phyloP scores from a whole-genome alignment of 2,888 invertebrate genomes.

The Drosophila merina region DNA sequence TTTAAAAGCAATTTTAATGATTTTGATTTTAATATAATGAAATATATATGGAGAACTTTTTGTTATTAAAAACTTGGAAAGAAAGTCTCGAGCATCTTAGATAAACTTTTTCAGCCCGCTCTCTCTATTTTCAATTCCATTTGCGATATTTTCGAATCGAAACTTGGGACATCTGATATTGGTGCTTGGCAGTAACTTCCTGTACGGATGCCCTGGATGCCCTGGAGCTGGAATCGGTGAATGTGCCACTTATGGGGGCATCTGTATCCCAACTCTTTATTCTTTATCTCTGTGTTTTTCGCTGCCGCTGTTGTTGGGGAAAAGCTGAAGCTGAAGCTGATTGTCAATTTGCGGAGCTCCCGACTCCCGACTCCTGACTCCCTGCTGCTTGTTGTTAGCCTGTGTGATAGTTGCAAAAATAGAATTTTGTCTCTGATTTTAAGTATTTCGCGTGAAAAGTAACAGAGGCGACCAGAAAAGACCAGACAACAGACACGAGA shows the following conservation, averaged over 20 bases:
- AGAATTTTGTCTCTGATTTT: constrained; percentile 78
- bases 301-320: constrained; percentile 13
- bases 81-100: background rate
- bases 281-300: constrained; percentile 46
- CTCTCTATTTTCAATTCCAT: constrained; percentile 21
- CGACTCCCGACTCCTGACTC: constrained; percentile 18
- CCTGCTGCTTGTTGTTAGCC: constrained; percentile 59
- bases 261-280: constrained; percentile 40
- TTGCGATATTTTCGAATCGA: constrained; percentile 35
- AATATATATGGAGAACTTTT: constrained; percentile 1
- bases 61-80: constrained; percentile 3
- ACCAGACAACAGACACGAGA: constrained; percentile 22
- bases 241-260: constrained; percentile 52
- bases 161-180: constrained; percentile 37
- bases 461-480: constrained; percentile 53
- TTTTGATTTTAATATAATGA: background rate
- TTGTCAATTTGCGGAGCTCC: constrained; percentile 56
- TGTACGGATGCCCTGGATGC: constrained; percentile 1
- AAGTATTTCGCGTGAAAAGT: constrained; percentile 79
- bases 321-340: constrained; percentile 68
- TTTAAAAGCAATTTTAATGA: background rate
- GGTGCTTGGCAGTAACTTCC: constrained; percentile 25
- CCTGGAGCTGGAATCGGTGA: constrained; percentile 31
- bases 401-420: constrained; percentile 72
- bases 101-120: background rate